Conservation (phyloP, 2,888 invertebrate genomes). For the Heliothis peltigera region DNA sequence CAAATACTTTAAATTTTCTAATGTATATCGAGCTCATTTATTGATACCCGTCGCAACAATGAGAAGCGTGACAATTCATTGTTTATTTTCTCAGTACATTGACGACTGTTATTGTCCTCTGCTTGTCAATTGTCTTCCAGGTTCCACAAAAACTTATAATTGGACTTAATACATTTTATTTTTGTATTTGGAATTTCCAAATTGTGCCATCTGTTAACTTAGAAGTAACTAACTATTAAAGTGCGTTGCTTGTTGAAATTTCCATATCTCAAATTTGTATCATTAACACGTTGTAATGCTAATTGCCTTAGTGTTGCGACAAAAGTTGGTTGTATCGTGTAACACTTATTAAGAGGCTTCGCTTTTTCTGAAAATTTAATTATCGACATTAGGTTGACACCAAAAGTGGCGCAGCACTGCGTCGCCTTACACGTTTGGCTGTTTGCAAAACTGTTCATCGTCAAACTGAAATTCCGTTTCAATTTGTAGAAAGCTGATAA, state of each 20-base stretch:
- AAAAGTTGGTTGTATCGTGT: slow-evolving; percentile 81
- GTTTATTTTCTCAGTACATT: slow-evolving; percentile 75
- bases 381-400: slow-evolving; percentile 86
- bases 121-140: slow-evolving; percentile 49
- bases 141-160: slow-evolving; percentile 54
- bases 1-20: slow-evolving; percentile 77
- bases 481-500: slow-evolving; percentile 85
- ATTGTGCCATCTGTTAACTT: slow-evolving; percentile 37
- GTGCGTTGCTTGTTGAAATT: slow-evolving; percentile 70
- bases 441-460: slow-evolving; percentile 82
- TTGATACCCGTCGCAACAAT: slow-evolving; percentile 71
- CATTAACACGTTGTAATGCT: slow-evolving; percentile 86
- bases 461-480: slow-evolving; percentile 73
- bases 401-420: slow-evolving; percentile 72
- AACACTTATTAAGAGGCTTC: slow-evolving; percentile 83
- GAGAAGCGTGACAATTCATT: slow-evolving; percentile 76
- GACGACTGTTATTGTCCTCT: slow-evolving; percentile 52
- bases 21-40: slow-evolving; percentile 73
- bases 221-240: slow-evolving; percentile 53
- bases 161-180: slow-evolving; percentile 38
- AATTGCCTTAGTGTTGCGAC: slow-evolving; percentile 82
- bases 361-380: slow-evolving; percentile 87
- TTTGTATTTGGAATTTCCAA: slow-evolving; percentile 47
- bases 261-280: slow-evolving; percentile 81
- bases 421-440: slow-evolving; percentile 64